These are phyloP conservation scores for Macrochelys suwanniensis DNA, from an alignment of 2,797 vertebrate genomes.

Conservation along the genomic window DNA sequence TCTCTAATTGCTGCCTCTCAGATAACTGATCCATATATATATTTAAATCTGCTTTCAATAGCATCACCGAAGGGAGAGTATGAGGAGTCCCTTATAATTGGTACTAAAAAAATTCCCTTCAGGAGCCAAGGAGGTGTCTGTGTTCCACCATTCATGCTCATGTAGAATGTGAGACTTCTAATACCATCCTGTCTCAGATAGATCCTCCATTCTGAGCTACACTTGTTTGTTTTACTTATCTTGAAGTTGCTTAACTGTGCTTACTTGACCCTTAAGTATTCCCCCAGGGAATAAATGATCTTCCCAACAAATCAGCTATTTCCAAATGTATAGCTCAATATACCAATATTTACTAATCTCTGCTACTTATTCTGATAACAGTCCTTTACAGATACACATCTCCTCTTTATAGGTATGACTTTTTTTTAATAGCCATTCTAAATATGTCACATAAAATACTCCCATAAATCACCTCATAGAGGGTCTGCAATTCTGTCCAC, in stretches of 20 bases:
- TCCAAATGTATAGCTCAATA: not conserved
- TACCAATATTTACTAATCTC: not conserved
- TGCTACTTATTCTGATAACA: not conserved
- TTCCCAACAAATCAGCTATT: not conserved
- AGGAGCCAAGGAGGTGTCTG: not conserved
- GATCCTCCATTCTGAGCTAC: not conserved
- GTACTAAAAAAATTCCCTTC: constrained; percentile 59
- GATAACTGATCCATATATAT: not conserved
- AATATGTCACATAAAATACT: not conserved
- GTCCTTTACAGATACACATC: not conserved
- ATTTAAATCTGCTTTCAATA: constrained; percentile 63
- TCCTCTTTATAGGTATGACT: not conserved
- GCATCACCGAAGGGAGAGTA: constrained; percentile 63
- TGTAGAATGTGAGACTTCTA: not conserved
- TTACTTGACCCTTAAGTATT: not conserved
- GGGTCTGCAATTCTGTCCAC: not conserved
- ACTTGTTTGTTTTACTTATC: not conserved
- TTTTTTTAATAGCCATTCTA: not conserved
- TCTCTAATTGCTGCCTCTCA: constrained; percentile 62
- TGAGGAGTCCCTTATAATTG: constrained; percentile 53
- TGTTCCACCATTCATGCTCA: not conserved
- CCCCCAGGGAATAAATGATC: not conserved
- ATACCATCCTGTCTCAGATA: not conserved
- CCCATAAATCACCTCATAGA: not conserved
- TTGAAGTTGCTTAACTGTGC: not conserved